Base-by-base conservation (phyloP, 2,797 vertebrate species). In the Tapera naevia region DNA sequence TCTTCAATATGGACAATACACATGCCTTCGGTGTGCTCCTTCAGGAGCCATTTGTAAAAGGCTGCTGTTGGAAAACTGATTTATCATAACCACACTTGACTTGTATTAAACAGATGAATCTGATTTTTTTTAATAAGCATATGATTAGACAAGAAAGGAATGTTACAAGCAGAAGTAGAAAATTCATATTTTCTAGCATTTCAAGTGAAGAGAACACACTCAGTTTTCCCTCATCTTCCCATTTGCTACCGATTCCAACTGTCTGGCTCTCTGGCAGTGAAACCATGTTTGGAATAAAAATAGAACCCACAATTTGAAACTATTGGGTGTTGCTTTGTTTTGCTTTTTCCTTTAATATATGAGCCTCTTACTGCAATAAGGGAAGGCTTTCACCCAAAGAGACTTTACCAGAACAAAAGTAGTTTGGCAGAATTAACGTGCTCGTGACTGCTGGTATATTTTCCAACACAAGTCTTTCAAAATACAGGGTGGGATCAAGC, bases 201-300 rank as follows among this genome's bases (percentile, higher is more conserved):
- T 87, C 19, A 61, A 13, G 24, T 64, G 25, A 65, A 94, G 32
- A 43, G 17, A 66, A 25, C 7, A 56, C 9, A 28, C 23, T 62
- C 28, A 1, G n/a, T 33, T 57, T 13, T 8, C 7, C 24, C 7
- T 21, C 16, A 21, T 66, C 88, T 86, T 65, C 23, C 17, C 30
- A 17, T 87, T 95, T 90, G 69, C 81, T 91, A 94, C 51, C 3
- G 4, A 85, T 88, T 93, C 67, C 45, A 22, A n/a, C 64, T 27
- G 7, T 61, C 76, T 75, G 50, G 51, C 12, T 65, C 66, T 89
- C 85, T 91, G 90, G 70, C 90, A 95, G 30, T 3, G 14, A 89
- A 86, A 85, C 39, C 23, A 70, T 2, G 4, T 76, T 89, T 85
- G 67, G 74, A 91, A 57, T 74, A 94, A 96, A 95, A 95, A 32